Base-by-base conservation (phyloP, 2,797 vertebrate genomes). In the Macroramphosus scolopax region DNA sequence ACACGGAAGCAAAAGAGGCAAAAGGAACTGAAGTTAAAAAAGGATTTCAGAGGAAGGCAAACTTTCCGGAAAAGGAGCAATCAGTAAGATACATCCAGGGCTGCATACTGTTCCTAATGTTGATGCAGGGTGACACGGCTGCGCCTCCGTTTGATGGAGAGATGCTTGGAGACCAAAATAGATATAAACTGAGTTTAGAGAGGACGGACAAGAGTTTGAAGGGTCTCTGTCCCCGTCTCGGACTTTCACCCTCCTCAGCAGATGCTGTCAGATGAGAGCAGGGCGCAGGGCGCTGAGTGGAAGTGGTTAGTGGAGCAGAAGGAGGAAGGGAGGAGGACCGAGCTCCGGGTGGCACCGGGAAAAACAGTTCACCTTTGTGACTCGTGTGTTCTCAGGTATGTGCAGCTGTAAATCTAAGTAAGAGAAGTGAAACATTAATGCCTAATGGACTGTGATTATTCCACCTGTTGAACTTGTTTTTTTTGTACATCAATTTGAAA, bases 261-360 rank as follows among this genome's bases (percentile, higher is more conserved):
- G 72, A 80, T 51, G 51, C 67, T 71, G 77, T 78, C 78, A 68
- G 64, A 63, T 0, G 44, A 46, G 55, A 45, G 54, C 62, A 63
- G 29, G 16, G 66, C 32, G 51, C 48, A 39, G 17, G n/a, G 40
- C 36, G 28, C 35, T 30, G 51, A 72, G 36, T 33, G 46, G 41
- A 60, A 44, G 51, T 31, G 48, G 30, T 68, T 55, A 77, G 63
- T 68, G 56, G 52, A 80, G 75, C 69, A 75, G 67, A 74, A 59
- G 71, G 44, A 69, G 26, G 49, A 54, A 66, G n/a, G n/a, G n/a
- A n/a, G n/a, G n/a, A n/a, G n/a, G n/a, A n/a, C n/a, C n/a, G n/a
- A n/a, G n/a, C n/a, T n/a, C n/a, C n/a, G n/a, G n/a, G n/a, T n/a
- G n/a, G n/a, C n/a, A n/a, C n/a, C n/a, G n/a, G n/a, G n/a, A n/a